phyloP scores from a whole-genome alignment of 2,888 invertebrate genomes.

The Drosophila anceps region DNA sequence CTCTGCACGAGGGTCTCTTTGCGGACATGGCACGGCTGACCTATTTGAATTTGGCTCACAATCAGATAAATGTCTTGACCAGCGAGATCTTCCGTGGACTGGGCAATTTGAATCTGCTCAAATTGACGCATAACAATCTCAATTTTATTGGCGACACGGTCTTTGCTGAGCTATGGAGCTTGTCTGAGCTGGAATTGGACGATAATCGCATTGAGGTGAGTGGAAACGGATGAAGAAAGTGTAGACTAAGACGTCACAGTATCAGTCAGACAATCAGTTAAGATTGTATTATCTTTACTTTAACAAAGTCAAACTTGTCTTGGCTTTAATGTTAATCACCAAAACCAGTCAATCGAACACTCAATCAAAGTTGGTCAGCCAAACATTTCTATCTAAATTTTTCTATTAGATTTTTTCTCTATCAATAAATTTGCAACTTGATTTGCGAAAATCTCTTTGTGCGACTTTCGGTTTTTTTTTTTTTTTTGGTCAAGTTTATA shows the following conservation, averaged over 20 bases:
- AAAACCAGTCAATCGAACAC: conserved; percentile 4
- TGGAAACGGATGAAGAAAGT: conserved; percentile 7
- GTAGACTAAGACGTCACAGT: neutral
- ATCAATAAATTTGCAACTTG: conserved; percentile 29
- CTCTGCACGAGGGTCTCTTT: conserved; percentile 94
- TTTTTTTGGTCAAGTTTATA: conserved; percentile 41
- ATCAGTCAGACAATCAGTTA: neutral
- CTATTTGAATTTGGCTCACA: conserved; percentile 92
- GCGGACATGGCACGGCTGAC: conserved; percentile 90
- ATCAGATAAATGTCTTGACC: conserved; percentile 91
- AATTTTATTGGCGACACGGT: conserved; percentile 92
- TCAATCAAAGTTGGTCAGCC: conserved; percentile 12
- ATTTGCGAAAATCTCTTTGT: conserved; percentile 32
- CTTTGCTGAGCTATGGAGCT: conserved; percentile 91
- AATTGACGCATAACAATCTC: conserved; percentile 91
- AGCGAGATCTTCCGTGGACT: conserved; percentile 92
- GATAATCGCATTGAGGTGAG: conserved; percentile 88
- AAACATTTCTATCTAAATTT: neutral
- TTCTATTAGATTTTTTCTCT: neutral
- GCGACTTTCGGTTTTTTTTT: neutral
- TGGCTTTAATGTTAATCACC: neutral
- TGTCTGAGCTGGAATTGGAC: conserved; percentile 90
- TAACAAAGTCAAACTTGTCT: neutral
- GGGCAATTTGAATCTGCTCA: conserved; percentile 90
- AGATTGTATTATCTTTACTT: neutral